Conservation (phyloP, 2,888 invertebrate species). For the Helicoverpa assulta region DNA sequence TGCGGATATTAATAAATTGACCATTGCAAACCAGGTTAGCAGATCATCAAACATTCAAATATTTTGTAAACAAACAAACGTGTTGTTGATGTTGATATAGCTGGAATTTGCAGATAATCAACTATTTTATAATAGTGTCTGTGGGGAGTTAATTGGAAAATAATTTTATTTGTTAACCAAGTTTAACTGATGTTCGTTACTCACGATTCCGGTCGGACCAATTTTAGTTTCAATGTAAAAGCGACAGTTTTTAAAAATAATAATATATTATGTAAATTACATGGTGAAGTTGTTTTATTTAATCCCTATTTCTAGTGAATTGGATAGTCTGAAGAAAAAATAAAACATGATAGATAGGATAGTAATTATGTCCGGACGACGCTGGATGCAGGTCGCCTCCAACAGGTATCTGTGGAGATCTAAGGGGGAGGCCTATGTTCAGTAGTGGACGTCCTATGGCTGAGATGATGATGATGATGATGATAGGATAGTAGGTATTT, state of each 20-base stretch:
- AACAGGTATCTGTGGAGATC: too few species aligned
- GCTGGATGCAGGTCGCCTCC: too few species aligned
- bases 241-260: conserved; percentile 86
- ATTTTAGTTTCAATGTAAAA: conserved; percentile 83
- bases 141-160: conserved; percentile 59
- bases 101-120: neutral
- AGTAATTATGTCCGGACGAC: too few species aligned
- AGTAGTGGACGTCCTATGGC: too few species aligned
- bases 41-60: conserved; percentile 1
- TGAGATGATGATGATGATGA: too few species aligned
- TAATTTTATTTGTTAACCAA: conserved; percentile 63
- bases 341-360: too few species aligned
- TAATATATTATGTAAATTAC: conserved; percentile 87
- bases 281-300: conserved; percentile 73
- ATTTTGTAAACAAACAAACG: neutral
- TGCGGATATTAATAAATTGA: neutral
- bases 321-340: neutral
- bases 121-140: conserved; percentile 58
- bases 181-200: conserved; percentile 78
- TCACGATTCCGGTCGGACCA: conserved; percentile 85
- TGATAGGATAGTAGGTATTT: too few species aligned
- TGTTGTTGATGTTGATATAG: neutral
- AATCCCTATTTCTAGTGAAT: neutral
- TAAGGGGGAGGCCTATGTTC: too few species aligned
- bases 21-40: neutral